Evolutionary conservation across 2,888 invertebrate genomes (phyloP).

Genomic region (Napeogenes inachia): DNA sequence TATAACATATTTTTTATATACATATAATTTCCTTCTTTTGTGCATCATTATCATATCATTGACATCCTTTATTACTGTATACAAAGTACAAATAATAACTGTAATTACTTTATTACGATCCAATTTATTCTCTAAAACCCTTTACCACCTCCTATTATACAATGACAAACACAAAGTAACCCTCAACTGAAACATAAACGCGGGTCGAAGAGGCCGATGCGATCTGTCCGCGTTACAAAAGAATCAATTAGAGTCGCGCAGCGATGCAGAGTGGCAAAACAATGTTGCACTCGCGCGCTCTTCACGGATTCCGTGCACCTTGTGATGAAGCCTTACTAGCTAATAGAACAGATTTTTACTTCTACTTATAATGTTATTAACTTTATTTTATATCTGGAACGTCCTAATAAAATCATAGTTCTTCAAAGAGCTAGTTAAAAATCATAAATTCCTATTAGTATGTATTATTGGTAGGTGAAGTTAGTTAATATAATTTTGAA

Average conservation of each 20-base stretch:
- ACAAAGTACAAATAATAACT: too few relatives aligned
- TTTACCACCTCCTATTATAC: background rate
- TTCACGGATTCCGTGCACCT: slow-evolving; percentile 58
- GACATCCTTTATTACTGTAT: too few relatives aligned
- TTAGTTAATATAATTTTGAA: too few relatives aligned
- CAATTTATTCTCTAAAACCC: background rate
- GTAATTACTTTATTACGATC: background rate
- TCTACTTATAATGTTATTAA: background rate
- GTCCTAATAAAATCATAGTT: too few relatives aligned
- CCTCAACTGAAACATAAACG: slow-evolving; percentile 17
- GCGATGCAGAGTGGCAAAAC: slow-evolving; percentile 53
- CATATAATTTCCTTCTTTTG: too few relatives aligned
- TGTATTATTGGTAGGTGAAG: too few relatives aligned
- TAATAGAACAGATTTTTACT: background rate
- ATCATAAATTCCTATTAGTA: too few relatives aligned
- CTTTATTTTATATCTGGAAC: too few relatives aligned
- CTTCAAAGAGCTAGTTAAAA: too few relatives aligned
- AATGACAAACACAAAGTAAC: slow-evolving; percentile 19
- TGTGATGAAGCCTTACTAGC: slow-evolving; percentile 29
- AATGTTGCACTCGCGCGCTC: slow-evolving; percentile 45
- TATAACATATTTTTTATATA: too few relatives aligned
- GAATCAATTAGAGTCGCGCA: slow-evolving; percentile 63
- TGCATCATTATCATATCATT: too few relatives aligned
- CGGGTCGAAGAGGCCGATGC: slow-evolving; percentile 22
- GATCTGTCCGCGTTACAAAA: slow-evolving; percentile 65